A percentile compares a stretch with the other conserved stretches of the same genome.
Evolutionary conservation across 1,140 invertebrate genomes (phyloP).

Genomic region (Vollenhovia emeryi): DNA sequence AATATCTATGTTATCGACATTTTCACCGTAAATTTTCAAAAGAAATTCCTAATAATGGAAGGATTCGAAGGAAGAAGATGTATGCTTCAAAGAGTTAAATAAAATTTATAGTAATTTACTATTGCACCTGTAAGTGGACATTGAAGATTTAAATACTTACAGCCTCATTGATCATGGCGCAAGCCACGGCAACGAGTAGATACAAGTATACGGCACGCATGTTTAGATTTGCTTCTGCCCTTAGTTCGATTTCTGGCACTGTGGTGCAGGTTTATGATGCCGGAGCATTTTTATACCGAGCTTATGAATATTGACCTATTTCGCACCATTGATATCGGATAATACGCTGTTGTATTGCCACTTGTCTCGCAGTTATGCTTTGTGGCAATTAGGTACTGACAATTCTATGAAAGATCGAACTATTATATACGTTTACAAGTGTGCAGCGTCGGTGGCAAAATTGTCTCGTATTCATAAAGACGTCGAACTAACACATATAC

Average conservation of each 20-base stretch:
- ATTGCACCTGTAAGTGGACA: neutral
- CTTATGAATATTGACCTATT: constrained; percentile 38
- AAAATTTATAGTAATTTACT: neutral
- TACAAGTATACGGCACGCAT: constrained; percentile 14
- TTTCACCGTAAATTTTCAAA: no score
- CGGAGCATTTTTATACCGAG: constrained; percentile 28
- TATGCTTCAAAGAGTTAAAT: neutral
- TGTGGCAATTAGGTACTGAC: constrained; percentile 6
- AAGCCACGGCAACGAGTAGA: constrained; percentile 5
- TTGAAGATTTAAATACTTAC: constrained; percentile 13
- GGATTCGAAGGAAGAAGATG: neutral
- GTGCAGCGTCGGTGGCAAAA: neutral
- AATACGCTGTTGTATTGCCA: constrained; percentile 37
- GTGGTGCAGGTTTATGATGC: neutral
- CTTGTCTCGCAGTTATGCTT: neutral
- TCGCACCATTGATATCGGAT: neutral
- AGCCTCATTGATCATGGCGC: neutral
- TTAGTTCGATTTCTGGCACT: constrained; percentile 10
- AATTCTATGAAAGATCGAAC: neutral
- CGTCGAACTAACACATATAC: neutral
- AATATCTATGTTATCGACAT: no score
- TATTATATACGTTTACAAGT: neutral
- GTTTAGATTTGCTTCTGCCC: neutral
- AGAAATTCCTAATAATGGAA: no score
- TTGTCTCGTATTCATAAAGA: constrained; percentile 10